Evolutionary conservation across 1,140 invertebrate genomes (phyloP), one percentile per base, ranked within the genome.

Genomic region (Drosophila busckii): DNA sequence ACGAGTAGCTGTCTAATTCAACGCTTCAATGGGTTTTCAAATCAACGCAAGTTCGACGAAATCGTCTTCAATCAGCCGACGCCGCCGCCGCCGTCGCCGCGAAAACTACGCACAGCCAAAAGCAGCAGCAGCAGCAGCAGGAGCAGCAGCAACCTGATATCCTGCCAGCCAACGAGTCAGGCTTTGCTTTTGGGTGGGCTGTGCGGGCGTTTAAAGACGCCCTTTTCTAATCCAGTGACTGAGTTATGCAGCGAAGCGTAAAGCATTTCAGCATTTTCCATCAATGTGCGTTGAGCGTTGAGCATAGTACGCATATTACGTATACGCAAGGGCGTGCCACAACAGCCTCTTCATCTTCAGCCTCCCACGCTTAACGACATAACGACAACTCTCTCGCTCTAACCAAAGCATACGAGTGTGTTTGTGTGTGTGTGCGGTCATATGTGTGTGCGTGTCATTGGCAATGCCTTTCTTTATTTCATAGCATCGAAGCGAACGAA

Each of bases 201-300:
- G 19, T 19, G 12, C 15, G 29, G 16, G 45, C 23, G 42, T 37
- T 35, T 46, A 32, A 40, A 38, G 65, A 58, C 75, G 75, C 75
- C 75, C 76, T 82, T 82, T 82, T 82, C 75, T 82, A 82, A 82
- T 82, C 75, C 76, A 82, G 49, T 82, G 75, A 75, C 75, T 82
- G 75, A 82, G 70, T 67, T 82, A 82, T 82, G 69, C 75, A 82
- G 75, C 80, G 75, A 69, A 75, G 75, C 75, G 75, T 80, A 82
- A 82, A 82, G 75, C 76, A 78, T 82, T 82, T 75, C 76, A 82
- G 76, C 76, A 82, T 82, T 82, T 82, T 82, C 75, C 75, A 82
- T 82, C 75, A 82, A 82, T 82, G 73, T 6, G 32, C 12, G 10
- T 7, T 9, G 16, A 37, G 25, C 65, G 35, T 61, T 61, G 48